phyloP scores from a whole-genome alignment of 2,113 vertebrate species.

The Stegastes partitus region DNA sequence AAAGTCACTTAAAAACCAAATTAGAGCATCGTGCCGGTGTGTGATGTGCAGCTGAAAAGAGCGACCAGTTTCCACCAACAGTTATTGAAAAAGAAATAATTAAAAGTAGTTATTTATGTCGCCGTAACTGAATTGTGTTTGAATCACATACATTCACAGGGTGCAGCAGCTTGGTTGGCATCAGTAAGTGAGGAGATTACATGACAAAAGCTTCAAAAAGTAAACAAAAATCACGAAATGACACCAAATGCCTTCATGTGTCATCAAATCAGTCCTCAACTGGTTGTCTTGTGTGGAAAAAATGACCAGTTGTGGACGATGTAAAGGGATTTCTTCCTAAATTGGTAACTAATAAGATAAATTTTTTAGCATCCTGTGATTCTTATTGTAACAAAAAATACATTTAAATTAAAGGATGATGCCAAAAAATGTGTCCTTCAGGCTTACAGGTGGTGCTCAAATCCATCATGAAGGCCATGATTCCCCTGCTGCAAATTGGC shows the following conservation, averaged over 20 bases:
- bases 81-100: too few species aligned
- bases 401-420: neutral
- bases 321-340: too few species aligned
- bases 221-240: too few species aligned
- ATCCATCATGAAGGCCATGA: constrained; percentile 98
- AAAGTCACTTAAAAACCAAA: constrained; percentile 51
- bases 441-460: constrained; percentile 97
- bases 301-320: neutral
- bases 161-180: too few species aligned
- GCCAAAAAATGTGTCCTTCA: constrained; percentile 63
- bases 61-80: too few species aligned
- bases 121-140: too few species aligned
- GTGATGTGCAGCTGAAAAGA: neutral
- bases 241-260: too few species aligned
- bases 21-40: neutral
- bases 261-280: neutral
- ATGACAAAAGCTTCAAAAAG: too few species aligned
- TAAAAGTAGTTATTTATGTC: too few species aligned
- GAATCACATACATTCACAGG: too few species aligned
- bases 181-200: too few species aligned
- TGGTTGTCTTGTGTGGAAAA: neutral
- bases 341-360: too few species aligned
- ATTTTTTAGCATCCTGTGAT: neutral
- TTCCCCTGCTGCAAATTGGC: constrained; percentile 95
- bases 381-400: neutral